Conservation (phyloP, 2,888 invertebrate genomes). For the Crematogaster levior region DNA sequence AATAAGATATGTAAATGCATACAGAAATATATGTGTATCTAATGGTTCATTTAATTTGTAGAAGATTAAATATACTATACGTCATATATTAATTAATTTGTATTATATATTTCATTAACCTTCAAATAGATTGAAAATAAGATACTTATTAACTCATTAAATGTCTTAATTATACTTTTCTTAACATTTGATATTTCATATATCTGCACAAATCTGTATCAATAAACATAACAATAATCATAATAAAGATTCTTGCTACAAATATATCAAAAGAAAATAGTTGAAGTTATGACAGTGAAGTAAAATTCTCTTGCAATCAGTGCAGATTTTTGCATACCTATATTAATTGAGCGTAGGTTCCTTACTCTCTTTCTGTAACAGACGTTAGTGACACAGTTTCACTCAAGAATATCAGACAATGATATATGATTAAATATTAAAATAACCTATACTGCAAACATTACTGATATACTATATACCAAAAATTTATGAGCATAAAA, state of each 20-base stretch:
- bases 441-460: background rate
- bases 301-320: constrained; percentile 8
- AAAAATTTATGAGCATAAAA: constrained; percentile 16
- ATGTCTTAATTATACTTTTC: background rate
- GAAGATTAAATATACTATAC: background rate
- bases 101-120: background rate
- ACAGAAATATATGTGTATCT: constrained; percentile 15
- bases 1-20: constrained; percentile 32
- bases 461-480: background rate
- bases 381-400: background rate
- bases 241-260: background rate
- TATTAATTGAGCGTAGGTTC: background rate
- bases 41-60: constrained; percentile 29
- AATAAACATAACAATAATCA: background rate
- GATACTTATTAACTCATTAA: background rate
- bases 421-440: constrained; percentile 21
- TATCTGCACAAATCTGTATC: background rate
- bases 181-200: background rate
- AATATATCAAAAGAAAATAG: background rate
- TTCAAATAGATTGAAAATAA: background rate
- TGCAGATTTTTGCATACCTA: background rate
- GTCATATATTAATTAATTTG: background rate
- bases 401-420: background rate
- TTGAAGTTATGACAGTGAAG: background rate
- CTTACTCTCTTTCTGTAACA: constrained; percentile 24